Evolutionary conservation across 2,113 vertebrate species (phyloP).

Genomic region (Dasypus novemcinctus): DNA sequence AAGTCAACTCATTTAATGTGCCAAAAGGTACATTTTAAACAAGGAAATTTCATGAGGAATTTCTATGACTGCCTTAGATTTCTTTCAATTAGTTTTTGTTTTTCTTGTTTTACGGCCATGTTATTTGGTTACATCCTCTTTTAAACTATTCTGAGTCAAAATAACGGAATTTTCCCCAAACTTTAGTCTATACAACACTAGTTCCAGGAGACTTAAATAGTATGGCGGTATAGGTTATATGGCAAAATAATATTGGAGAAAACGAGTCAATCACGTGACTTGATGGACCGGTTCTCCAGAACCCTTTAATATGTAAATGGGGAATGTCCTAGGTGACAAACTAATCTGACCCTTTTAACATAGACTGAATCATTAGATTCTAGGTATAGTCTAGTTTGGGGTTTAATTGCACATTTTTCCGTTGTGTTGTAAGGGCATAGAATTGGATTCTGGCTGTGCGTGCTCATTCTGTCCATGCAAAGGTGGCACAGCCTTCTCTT

Average conservation of each 20-base stretch:
- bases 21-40: background rate
- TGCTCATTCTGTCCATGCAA: background rate
- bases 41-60: background rate
- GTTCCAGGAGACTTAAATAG: background rate
- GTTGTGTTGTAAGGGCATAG: background rate
- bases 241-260: background rate
- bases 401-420: background rate
- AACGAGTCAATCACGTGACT: background rate
- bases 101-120: slow-evolving; percentile 11
- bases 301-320: background rate
- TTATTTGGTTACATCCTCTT: background rate
- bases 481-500: background rate
- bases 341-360: background rate
- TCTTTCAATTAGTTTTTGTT: background rate
- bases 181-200: background rate
- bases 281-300: background rate
- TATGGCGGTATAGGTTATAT: background rate
- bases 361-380: background rate
- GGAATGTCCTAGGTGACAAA: background rate
- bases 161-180: background rate
- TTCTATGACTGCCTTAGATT: background rate
- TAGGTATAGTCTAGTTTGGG: background rate
- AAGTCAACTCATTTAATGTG: background rate
- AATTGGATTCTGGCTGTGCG: background rate
- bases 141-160: slow-evolving; percentile 37